A percentile compares a stretch with the other conserved stretches of the same genome.
These are phyloP conservation scores for Mustela nigripes DNA, from an alignment of 2,113 vertebrate genomes.

Conservation along the genomic window DNA sequence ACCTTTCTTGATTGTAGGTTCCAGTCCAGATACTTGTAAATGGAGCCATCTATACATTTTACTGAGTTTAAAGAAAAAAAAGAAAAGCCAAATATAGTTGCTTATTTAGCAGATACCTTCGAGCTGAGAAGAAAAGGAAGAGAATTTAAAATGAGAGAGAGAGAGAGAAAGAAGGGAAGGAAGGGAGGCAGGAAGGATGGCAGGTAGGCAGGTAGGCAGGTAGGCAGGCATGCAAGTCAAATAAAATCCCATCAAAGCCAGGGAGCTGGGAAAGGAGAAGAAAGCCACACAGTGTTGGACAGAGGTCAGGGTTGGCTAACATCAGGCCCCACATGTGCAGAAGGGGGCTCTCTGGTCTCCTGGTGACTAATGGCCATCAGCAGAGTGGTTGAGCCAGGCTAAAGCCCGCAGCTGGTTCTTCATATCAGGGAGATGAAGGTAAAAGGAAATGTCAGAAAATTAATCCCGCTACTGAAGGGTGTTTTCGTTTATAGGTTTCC, in stretches of 20 bases:
- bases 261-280: background rate
- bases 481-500: slow-evolving; percentile 51
- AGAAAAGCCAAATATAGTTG: background rate
- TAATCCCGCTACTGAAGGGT: background rate
- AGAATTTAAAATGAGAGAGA: background rate
- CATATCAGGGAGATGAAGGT: background rate
- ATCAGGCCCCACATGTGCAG: rapidly evolving
- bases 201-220: background rate
- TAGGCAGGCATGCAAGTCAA: background rate
- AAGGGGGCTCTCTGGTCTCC: background rate
- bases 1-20: slow-evolving; percentile 83
- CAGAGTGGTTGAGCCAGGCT: rapidly evolving
- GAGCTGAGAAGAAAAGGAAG: background rate
- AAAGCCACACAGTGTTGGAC: background rate
- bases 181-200: background rate
- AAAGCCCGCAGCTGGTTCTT: background rate
- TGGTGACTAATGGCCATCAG: background rate
- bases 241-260: background rate
- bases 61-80: slow-evolving; percentile 42
- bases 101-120: background rate
- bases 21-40: slow-evolving; percentile 77
- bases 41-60: background rate
- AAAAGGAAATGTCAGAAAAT: slow-evolving; percentile 48
- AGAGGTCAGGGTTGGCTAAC: too few relatives aligned
- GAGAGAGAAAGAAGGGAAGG: background rate